Evolutionary conservation across 1,140 invertebrate species (phyloP).

Genomic region (Pantala flavescens): DNA sequence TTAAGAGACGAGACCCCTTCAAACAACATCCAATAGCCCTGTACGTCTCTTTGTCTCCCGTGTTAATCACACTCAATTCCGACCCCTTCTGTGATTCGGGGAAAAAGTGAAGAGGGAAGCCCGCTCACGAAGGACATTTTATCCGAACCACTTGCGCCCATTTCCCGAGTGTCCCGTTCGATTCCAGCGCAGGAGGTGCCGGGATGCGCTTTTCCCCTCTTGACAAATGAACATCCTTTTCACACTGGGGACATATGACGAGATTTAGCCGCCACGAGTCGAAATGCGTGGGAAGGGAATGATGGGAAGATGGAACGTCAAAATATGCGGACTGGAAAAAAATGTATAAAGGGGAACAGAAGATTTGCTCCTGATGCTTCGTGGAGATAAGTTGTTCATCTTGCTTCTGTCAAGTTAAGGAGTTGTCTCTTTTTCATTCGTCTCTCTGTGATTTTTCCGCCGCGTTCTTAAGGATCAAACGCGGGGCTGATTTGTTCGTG

Average conservation of each 20-base stretch:
- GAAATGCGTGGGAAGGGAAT: not conserved
- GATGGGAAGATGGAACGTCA: not conserved
- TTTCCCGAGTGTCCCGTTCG: not conserved
- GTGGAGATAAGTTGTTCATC: not conserved
- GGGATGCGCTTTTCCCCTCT: not conserved
- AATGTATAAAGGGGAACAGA: not conserved
- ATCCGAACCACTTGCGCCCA: not conserved
- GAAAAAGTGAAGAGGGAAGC: not conserved
- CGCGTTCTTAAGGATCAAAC: not conserved
- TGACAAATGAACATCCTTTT: constrained; percentile 10
- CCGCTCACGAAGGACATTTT: not conserved
- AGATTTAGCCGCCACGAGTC: not conserved
- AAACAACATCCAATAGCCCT: too few species aligned
- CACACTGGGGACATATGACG: not conserved
- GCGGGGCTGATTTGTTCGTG: not conserved
- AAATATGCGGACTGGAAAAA: constrained; percentile 6
- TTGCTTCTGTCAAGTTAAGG: not conserved
- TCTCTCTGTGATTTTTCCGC: not conserved
- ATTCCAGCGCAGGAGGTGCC: not conserved
- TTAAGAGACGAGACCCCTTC: too few species aligned
- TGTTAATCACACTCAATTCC: too few species aligned
- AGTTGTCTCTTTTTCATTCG: not conserved
- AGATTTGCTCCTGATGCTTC: not conserved
- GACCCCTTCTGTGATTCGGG: too few species aligned
- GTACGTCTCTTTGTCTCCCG: too few species aligned